Percentiles rank a stretch among this genome's conserved stretches.
Evolutionary conservation across 2,113 vertebrate genomes (phyloP).

Genomic region (Callionymus lyra): DNA sequence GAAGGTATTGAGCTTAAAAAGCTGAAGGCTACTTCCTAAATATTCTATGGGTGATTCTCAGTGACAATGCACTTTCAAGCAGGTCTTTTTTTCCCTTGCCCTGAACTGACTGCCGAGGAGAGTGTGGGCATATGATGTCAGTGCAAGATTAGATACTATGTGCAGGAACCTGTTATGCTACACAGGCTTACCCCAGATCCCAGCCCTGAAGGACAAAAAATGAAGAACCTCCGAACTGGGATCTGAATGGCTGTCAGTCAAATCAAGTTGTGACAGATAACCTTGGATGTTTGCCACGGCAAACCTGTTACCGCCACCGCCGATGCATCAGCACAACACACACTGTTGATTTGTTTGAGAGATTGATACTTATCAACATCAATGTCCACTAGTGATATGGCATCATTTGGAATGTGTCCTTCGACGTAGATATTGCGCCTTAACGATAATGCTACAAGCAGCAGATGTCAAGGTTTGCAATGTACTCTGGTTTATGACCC

Average conservation of each 20-base stretch:
- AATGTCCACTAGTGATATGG: conserved; percentile 4
- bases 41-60: no score
- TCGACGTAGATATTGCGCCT: conserved; percentile 38
- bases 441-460: conserved; percentile 39
- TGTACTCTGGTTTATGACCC: conserved; percentile 12
- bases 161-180: no score
- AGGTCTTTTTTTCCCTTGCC: conserved; percentile 2
- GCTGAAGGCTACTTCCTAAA: no score
- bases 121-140: conserved; percentile 6
- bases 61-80: not conserved
- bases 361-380: conserved; percentile 13
- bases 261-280: conserved; percentile 7
- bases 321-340: conserved; percentile 15
- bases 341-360: conserved; percentile 13
- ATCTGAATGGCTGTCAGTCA: no score
- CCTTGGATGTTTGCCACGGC: conserved; percentile 32
- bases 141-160: not conserved
- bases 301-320: conserved; percentile 26
- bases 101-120: not conserved
- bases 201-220: no score
- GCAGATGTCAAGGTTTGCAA: conserved; percentile 24
- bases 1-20: no score
- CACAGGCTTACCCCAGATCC: no score
- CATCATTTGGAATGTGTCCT: conserved; percentile 17
- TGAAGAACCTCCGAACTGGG: no score